Evolutionary conservation across 2,888 invertebrate genomes (phyloP).

Genomic region (Parnassius orleans): DNA sequence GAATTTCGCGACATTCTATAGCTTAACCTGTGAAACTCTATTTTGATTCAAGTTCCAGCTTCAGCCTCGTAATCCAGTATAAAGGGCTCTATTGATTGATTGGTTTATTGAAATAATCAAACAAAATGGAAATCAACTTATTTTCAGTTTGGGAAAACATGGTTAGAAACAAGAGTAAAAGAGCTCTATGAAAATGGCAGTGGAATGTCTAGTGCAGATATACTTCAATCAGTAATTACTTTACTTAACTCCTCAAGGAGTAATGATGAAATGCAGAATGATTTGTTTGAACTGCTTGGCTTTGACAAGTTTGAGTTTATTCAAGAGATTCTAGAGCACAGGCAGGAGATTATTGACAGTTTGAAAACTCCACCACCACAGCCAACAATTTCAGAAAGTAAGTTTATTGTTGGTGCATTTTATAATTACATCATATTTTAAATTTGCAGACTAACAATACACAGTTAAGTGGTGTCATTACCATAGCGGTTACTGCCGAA

Average conservation of each 20-base stretch:
- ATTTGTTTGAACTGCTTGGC: conserved; percentile 93
- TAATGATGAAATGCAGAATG: conserved; percentile 88
- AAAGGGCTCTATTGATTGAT: no score
- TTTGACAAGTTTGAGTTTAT: conserved; percentile 91
- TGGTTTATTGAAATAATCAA: no score
- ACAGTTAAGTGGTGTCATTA: no score
- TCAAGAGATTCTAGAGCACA: conserved; percentile 83
- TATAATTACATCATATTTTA: neutral
- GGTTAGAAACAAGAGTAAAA: conserved; percentile 78
- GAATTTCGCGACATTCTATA: no score
- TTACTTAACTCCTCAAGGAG: conserved; percentile 82
- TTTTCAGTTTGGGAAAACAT: conserved; percentile 78
- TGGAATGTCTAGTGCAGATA: conserved; percentile 80
- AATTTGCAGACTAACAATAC: neutral
- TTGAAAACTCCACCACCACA: conserved; percentile 48
- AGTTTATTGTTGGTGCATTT: conserved; percentile 34
- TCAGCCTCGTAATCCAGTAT: no score
- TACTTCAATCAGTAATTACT: conserved; percentile 80
- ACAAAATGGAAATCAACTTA: conserved; percentile 1
- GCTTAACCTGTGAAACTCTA: no score
- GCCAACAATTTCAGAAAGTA: conserved; percentile 63
- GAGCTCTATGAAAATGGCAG: conserved; percentile 66
- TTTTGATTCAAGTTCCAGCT: no score
- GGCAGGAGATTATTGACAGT: conserved; percentile 77
- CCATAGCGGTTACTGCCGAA: no score